phyloP scores from a whole-genome alignment of 2,888 invertebrate species.

The Xanthia togata region DNA sequence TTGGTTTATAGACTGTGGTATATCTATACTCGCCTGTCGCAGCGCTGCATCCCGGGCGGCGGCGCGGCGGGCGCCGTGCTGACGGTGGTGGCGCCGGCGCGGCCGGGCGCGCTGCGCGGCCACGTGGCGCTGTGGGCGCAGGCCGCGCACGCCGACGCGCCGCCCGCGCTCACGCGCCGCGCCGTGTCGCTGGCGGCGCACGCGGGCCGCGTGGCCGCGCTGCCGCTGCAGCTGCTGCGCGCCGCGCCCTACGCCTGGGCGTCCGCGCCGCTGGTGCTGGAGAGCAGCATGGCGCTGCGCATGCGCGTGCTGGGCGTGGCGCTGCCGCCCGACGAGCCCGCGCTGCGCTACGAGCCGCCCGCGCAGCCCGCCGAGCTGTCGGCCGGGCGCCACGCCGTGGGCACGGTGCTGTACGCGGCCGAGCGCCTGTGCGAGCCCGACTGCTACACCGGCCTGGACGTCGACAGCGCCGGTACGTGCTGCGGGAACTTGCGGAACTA shows the following conservation, averaged over 20 bases:
- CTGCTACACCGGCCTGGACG: slow-evolving; percentile 94
- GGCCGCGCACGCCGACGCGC: slow-evolving; percentile 34
- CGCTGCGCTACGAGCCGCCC: slow-evolving; percentile 83
- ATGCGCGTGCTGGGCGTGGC: slow-evolving; percentile 94
- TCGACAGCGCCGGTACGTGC: slow-evolving; percentile 77
- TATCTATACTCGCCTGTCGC: too few species aligned
- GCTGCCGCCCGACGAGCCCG: slow-evolving; percentile 91
- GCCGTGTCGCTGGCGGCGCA: slow-evolving; percentile 71
- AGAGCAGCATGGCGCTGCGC: slow-evolving; percentile 94
- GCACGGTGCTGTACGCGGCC: slow-evolving; percentile 93
- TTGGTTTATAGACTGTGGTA: too few species aligned
- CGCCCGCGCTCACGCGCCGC: slow-evolving; percentile 60
- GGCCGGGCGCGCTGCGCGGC: slow-evolving; percentile 46
- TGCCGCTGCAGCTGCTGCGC: slow-evolving; percentile 64
- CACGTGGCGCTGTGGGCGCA: slow-evolving; percentile 45
- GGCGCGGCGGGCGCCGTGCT: slow-evolving; percentile 64
- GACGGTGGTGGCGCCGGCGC: slow-evolving; percentile 65
- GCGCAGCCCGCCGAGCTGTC: slow-evolving; percentile 67
- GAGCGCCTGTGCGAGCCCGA: slow-evolving; percentile 92
- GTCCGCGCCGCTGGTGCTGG: slow-evolving; percentile 94
- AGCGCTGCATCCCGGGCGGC: slow-evolving; percentile 67
- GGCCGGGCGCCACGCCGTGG: slow-evolving; percentile 84
- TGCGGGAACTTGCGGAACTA: too few species aligned
- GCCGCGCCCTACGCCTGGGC: slow-evolving; percentile 73
- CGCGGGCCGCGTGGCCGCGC: slow-evolving; percentile 61